Evolutionary conservation across 2,797 vertebrate species (phyloP), one percentile per base, ranked within the genome.

Genomic region (Lacerta viridis): DNA sequence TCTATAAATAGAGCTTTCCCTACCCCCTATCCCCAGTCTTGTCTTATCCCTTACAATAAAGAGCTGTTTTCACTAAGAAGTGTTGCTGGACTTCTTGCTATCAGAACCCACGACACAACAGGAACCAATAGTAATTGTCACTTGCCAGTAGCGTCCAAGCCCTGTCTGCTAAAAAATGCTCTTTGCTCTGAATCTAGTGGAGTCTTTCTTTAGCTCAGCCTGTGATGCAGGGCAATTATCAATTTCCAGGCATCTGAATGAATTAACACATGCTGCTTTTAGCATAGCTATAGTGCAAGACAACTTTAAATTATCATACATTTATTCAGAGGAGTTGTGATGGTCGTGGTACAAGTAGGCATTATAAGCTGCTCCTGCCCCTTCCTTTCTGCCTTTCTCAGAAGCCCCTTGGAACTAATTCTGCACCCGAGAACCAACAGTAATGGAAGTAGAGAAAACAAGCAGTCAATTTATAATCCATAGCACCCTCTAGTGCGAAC

Each of bases 221-320:
- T 36, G 18, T 25, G 55, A 74, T 41, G 8, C 68, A 46, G n/a
- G 41, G 68, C 20, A 61, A 27, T 74, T 61, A 89, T 36, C 36
- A 61, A 74, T 66, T 68, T 81, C 25, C 59, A 76, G 27, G 9
- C 61, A 89, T 72, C 9, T 76, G 80, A 87, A 75, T 82, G n/a
- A 41, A 88, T 76, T 68, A 85, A 43, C 71, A 68, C 69, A 55
- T 85, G 20, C 39, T 61, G 41, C 27, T 89, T 89, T 86, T 77
- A 86, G 83, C 71, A 69, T 17, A n/a, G 25, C 7, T n/a, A 43
- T 6, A 41, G 36, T 33, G 25, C 17, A 78, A 76, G 64, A 27
- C 17, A 41, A 46, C 66, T 41, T 84, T 71, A n/a, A 68, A 46
- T 50, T 41, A 5, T 11, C 39, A 20, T 85, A 33, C 25, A 43